These are phyloP conservation scores for Kuschelorhynchus macadamiae DNA, from an alignment of 2,888 invertebrate genomes.

Conservation along the genomic window DNA sequence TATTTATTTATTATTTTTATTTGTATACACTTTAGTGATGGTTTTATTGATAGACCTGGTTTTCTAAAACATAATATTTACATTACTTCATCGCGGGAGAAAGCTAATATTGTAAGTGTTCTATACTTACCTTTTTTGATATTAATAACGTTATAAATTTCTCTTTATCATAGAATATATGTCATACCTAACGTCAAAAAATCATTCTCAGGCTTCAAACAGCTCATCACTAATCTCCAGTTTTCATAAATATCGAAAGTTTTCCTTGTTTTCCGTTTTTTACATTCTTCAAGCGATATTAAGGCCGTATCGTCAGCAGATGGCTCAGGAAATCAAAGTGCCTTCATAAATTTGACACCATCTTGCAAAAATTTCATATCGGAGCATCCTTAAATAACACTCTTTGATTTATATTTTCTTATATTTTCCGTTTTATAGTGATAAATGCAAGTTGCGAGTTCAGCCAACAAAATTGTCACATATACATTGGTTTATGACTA, in stretches of 20 bases:
- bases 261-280: constrained; percentile 37
- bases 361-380: constrained; percentile 64
- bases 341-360: constrained; percentile 65
- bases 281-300: constrained; percentile 36
- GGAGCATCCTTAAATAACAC: constrained; percentile 58
- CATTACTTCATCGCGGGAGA: no score
- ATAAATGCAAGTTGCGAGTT: constrained; percentile 49
- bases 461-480: constrained; percentile 39
- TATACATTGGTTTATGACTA: constrained; percentile 32
- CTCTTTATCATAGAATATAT: no score
- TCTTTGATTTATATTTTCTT: constrained; percentile 58
- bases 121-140: no score
- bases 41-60: no score
- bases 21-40: no score
- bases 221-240: no score
- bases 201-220: no score
- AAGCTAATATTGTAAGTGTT: no score
- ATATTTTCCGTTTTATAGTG: constrained; percentile 49
- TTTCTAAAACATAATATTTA: no score
- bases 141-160: no score
- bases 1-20: no score
- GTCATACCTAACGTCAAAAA: no score
- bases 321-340: constrained; percentile 60
- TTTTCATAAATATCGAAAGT: background rate
- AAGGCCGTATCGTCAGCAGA: constrained; percentile 55